phyloP scores from a whole-genome alignment of 2,888 invertebrate species.

The Nesidiocoris tenuis region DNA sequence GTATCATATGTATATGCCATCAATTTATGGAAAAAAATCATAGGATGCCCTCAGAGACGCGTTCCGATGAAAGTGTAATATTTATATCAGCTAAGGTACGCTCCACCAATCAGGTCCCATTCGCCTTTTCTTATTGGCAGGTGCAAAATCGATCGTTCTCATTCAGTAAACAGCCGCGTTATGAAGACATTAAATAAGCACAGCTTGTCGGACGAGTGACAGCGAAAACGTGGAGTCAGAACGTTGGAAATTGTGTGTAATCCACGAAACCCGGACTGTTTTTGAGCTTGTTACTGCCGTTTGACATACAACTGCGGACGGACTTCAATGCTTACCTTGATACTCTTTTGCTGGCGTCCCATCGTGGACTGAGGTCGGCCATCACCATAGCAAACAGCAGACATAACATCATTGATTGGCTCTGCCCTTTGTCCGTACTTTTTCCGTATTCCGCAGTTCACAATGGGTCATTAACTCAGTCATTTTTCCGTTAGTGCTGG shows the following conservation, averaged over 20 bases:
- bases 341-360: slow-evolving; percentile 41
- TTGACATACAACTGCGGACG: neutral
- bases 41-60: too few species aligned
- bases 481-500: too few species aligned
- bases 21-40: too few species aligned
- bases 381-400: slow-evolving; percentile 35
- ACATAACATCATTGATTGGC: slow-evolving; percentile 43
- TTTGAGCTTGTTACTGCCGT: neutral
- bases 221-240: neutral
- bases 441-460: neutral
- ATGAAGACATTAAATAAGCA: neutral
- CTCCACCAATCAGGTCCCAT: neutral
- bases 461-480: neutral
- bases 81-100: neutral
- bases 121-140: neutral
- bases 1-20: too few species aligned
- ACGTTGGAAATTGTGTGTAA: neutral
- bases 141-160: neutral
- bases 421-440: slow-evolving; percentile 26
- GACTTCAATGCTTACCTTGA: slow-evolving; percentile 26
- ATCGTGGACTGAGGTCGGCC: slow-evolving; percentile 35
- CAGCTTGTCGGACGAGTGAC: neutral
- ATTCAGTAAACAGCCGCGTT: neutral
- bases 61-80: too few species aligned
- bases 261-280: neutral